Percentiles rank a stretch among this genome's conserved stretches.
Evolutionary conservation across 2,888 invertebrate genomes (phyloP).

Genomic region (Drosophila incognita): DNA sequence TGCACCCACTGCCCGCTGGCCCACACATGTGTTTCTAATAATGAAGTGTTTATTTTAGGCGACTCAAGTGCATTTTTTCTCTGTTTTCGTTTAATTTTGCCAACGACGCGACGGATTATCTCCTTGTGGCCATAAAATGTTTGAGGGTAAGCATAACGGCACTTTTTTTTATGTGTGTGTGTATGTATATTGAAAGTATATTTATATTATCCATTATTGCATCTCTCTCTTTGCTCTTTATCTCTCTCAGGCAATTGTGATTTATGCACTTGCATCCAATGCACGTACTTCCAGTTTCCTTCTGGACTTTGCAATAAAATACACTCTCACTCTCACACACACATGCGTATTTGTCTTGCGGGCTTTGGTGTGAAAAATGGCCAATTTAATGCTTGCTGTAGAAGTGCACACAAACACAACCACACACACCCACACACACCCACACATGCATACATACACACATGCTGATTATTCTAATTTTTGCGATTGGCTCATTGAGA

Average conservation of each 20-base stretch:
- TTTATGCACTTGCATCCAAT: conserved; percentile 57
- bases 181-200: conserved; percentile 1
- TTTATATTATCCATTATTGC: conserved; percentile 29
- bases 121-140: conserved; percentile 20
- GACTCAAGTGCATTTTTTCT: conserved; percentile 57
- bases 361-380: conserved; percentile 61
- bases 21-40: conserved; percentile 72
- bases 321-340: background rate
- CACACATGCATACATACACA: background rate
- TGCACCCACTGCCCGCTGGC: conserved; percentile 15
- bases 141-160: conserved; percentile 41
- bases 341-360: conserved; percentile 18
- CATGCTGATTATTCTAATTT: conserved; percentile 45
- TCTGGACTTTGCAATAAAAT: conserved; percentile 4
- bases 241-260: conserved; percentile 56
- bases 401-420: background rate
- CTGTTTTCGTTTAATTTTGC: conserved; percentile 18
- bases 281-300: conserved; percentile 16
- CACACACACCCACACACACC: background rate
- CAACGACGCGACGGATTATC: conserved; percentile 46
- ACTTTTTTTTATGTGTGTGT: conserved; percentile 19
- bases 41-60: conserved; percentile 77
- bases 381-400: conserved; percentile 57
- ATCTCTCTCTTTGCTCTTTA: conserved; percentile 17
- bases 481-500: conserved; percentile 46